A percentile compares a stretch with the other conserved stretches of the same genome.
Conservation (phyloP, 2,888 invertebrate genomes). For the Bhutanitis thaidina region DNA sequence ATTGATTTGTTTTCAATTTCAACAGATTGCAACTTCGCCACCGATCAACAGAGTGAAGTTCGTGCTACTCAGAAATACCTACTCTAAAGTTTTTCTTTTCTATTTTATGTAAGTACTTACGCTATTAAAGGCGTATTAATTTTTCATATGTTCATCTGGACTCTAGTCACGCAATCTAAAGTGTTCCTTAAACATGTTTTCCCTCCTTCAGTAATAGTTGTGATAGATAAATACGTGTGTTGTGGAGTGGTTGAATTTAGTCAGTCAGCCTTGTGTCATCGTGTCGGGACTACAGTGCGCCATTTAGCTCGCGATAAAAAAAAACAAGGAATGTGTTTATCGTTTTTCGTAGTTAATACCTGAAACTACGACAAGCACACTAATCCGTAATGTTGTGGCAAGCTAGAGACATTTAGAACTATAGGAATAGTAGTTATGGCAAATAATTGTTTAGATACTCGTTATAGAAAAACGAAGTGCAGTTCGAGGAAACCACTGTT, state of each 20-base stretch:
- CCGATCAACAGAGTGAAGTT: conserved; percentile 53
- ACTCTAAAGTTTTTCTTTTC: conserved; percentile 58
- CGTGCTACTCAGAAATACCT: conserved; percentile 55
- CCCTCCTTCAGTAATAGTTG: conserved; percentile 31
- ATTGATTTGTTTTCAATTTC: conserved; percentile 37
- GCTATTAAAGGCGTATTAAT: conserved; percentile 42
- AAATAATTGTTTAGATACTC: conserved; percentile 41
- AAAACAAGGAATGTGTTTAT: conserved; percentile 59
- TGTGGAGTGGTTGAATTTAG: conserved; percentile 34
- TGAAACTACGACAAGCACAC: conserved; percentile 38
- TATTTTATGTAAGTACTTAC: conserved; percentile 65
- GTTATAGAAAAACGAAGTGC: conserved; percentile 48
- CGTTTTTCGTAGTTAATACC: conserved; percentile 42
- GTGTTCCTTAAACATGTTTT: conserved; percentile 30
- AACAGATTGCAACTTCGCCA: conserved; percentile 1
- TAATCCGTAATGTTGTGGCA: conserved; percentile 62
- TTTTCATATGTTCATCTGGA: conserved; percentile 41
- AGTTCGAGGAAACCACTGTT: conserved; percentile 49
- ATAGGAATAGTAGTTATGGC: conserved; percentile 49
- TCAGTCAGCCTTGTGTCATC: conserved; percentile 65
- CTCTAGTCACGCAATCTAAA: conserved; percentile 31
- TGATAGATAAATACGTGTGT: conserved; percentile 46
- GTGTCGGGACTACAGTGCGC: conserved; percentile 64
- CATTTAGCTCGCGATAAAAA: conserved; percentile 60
- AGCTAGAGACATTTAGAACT: conserved; percentile 32